Percentiles rank a stretch among this genome's conserved stretches.
These are phyloP conservation scores for Cynopterus sphinx DNA, from an alignment of 2,797 vertebrate species.

Conservation along the genomic window DNA sequence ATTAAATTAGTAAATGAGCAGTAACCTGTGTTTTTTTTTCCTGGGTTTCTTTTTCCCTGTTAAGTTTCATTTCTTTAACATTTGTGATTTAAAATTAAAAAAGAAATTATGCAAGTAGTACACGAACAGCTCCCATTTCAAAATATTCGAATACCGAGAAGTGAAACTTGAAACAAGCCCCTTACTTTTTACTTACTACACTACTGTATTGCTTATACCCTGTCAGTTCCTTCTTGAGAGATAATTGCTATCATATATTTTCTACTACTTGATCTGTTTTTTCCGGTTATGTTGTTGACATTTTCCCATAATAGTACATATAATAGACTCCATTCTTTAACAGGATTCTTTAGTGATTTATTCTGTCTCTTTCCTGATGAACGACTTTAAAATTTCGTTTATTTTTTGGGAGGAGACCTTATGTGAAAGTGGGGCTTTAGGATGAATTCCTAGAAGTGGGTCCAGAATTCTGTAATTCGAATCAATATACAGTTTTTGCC, in stretches of 20 bases:
- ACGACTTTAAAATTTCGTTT: neutral
- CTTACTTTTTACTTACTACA: neutral
- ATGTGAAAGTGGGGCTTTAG: neutral
- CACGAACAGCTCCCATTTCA: neutral
- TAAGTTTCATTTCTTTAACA: slow-evolving; percentile 24
- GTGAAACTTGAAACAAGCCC: neutral
- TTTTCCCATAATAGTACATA: neutral
- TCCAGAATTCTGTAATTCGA: neutral
- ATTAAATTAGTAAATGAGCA: neutral
- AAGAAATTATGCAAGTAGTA: neutral
- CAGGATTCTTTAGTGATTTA: neutral
- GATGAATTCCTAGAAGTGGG: neutral
- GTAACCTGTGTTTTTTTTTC: neutral
- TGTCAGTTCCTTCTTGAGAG: neutral
- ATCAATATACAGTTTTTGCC: neutral
- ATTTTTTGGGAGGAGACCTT: neutral
- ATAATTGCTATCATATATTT: neutral
- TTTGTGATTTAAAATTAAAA: neutral
- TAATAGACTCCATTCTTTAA: neutral
- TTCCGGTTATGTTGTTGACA: neutral
- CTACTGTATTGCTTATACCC: neutral
- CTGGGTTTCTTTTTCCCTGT: neutral
- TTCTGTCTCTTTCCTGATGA: neutral
- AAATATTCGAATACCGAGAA: neutral
- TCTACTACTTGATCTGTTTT: neutral